Evolutionary conservation across 2,888 invertebrate genomes (phyloP), one percentile per base, ranked within the genome.

Genomic region (Protonemura montana): DNA sequence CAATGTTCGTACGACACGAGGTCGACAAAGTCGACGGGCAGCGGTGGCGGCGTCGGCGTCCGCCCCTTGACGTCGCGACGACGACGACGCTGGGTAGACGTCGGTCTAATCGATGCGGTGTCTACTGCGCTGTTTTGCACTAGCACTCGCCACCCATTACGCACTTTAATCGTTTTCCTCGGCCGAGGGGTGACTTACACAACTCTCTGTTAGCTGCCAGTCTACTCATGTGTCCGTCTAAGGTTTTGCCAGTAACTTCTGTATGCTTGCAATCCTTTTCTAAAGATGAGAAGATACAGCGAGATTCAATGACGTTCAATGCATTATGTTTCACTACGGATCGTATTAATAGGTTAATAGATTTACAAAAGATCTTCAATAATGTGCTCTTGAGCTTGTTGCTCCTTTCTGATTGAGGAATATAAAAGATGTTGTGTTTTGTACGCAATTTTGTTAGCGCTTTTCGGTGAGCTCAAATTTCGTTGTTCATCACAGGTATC

Each of bases 151-250:
- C 93, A 93, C 93, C 94, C 94, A 94, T 95, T 95, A 95, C 95
- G 95, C 95, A 95, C 94, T 94, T 94, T 94, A 94, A 94, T 94
- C 94, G 94, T 93, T 91, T 91, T 90, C 91, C 91, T 91, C 91
- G 87, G 87, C 76, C 28, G 85, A 82, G 85, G 87, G 87, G 85
- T 41, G 81, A 82, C 81, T 59, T 77, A 77, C 85, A 28, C 85
- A 76, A 41, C 29, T n/a, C 27, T 27, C 27, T 35, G 35, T 25
- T 30, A 78, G 30, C 28, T 13, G 30, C 80, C 27, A 29, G 29
- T 28, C 86, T 78, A 27, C 80, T 35, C 77, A 3, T 6, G 29
- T 78, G 78, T 25, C 86, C 78, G 41, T 41, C 10, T 27, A 78
- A 10, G 1, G 26, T 28, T 27, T 28, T 78, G 27, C 26, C 13